A percentile compares a stretch with the other conserved stretches of the same genome.
Conservation (phyloP, 2,797 vertebrate species). For the Sebastiscus tertius region DNA sequence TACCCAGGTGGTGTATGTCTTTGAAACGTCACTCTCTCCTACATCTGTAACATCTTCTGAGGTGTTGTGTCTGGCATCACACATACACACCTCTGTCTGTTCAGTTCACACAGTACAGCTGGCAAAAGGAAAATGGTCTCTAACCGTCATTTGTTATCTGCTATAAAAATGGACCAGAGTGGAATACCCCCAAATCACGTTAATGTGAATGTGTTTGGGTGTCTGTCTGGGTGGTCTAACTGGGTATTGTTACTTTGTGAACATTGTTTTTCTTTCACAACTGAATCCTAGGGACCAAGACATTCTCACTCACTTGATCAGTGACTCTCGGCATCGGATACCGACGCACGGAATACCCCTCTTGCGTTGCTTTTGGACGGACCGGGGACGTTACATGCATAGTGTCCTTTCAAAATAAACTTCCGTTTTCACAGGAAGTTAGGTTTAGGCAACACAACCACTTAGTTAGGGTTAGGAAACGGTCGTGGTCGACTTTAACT, state of each 20-base stretch:
- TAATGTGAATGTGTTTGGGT: not conserved
- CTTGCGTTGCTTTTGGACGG: too few species aligned
- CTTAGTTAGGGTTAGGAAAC: too few species aligned
- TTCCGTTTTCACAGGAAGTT: too few species aligned
- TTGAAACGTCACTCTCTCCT: not conserved
- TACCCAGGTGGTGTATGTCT: not conserved
- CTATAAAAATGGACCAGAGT: not conserved
- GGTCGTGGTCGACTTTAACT: too few species aligned
- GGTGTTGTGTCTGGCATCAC: not conserved
- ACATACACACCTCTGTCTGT: not conserved
- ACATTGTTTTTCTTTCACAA: slow-evolving; percentile 1
- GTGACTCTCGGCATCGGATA: too few species aligned
- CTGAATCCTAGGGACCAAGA: not conserved
- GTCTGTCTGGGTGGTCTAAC: slow-evolving; percentile 1
- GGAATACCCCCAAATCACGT: not conserved
- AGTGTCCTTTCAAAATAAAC: too few species aligned
- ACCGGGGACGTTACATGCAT: too few species aligned
- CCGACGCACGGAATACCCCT: too few species aligned
- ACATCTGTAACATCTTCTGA: slow-evolving; percentile 1
- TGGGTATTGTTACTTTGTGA: not conserved
- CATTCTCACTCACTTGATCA: too few species aligned
- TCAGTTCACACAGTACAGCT: slow-evolving; percentile 6
- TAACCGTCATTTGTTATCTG: not conserved
- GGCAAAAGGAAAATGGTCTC: not conserved
- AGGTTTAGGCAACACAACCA: too few species aligned